Conservation (phyloP, 2,113 vertebrate species). For the Rhinopomastus cyanomelas region DNA sequence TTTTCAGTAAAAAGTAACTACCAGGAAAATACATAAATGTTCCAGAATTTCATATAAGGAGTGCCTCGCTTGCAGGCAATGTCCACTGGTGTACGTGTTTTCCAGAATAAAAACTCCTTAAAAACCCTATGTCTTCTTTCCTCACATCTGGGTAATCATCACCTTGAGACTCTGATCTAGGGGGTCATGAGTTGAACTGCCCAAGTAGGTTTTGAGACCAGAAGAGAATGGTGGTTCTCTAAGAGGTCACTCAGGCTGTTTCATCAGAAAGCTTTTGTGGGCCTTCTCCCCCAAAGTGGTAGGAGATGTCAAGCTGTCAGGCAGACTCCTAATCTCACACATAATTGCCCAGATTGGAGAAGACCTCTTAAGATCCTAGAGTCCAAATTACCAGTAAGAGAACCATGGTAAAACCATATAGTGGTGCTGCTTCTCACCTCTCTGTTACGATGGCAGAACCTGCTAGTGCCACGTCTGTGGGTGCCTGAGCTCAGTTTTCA, state of each 20-base stretch:
- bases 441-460: not conserved
- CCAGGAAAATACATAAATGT: not conserved
- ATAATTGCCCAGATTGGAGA: no score
- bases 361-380: no score
- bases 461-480: accelerated
- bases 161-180: not conserved
- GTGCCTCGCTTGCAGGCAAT: not conserved
- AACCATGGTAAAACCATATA: not conserved
- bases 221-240: not conserved
- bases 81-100: not conserved
- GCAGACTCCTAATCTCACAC: not conserved
- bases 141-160: not conserved
- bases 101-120: not conserved
- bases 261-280: not conserved
- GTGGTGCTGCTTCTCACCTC: not conserved
- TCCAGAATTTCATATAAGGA: not conserved
- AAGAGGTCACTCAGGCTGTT: not conserved
- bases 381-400: not conserved
- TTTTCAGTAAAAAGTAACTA: not conserved
- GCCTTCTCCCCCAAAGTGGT: not conserved
- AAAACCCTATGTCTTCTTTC: not conserved
- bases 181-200: not conserved
- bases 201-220: not conserved
- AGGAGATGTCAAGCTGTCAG: not conserved
- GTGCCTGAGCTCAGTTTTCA: not conserved